Base-by-base conservation (phyloP, 2,113 vertebrate species). In the Trachemys scripta region DNA sequence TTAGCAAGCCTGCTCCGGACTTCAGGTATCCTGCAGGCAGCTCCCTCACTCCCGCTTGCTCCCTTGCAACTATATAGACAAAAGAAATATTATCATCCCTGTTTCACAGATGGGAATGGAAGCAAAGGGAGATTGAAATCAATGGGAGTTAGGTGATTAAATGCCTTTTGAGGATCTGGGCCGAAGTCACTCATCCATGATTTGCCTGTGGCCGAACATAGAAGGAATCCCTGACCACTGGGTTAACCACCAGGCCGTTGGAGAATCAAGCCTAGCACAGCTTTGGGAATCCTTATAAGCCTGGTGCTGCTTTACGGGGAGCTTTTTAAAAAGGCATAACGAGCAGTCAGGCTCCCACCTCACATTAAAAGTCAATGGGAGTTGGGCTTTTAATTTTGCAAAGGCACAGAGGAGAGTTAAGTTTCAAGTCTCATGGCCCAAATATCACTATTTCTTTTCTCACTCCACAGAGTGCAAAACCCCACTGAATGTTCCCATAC, bases 401-500 rank as follows among this genome's bases (percentile, higher is more conserved):
- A 62, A 62, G 29, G 31, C 59, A 7, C 13, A 31, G 59, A 62
- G 31, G 29, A 35, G 35, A 20, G 35, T 38, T 56, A 9, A 17
- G 29, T 86, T 80, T 78, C 31, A 20, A 89, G 45, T 92, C 53
- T 31, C 45, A n/a, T 69, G 57, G 11, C 47, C 57, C 42, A 72
- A n/a, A 5, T 83, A 79, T 87, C 82, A 84, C 56, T 89, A 42
- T 81, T 95, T 59, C 27, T 95, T 94, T 75, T 69, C 50, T 82
- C 82, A 42, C 27, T 82, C 35, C 56, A 92, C 53, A 59, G 8
- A 80, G 57, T 93, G 88, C 53, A 86, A 92, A 94, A 80, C 42
- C 53, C 53, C 79, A 81, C 96, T 96, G 88, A 45, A 83, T 94
- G 91, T 62, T 38, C 2, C 82, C 38, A 80, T 95, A 79, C 91